Evolutionary conservation across 2,797 vertebrate genomes (phyloP), one percentile per base, ranked within the genome.

Genomic region (Harpagifer antarcticus): DNA sequence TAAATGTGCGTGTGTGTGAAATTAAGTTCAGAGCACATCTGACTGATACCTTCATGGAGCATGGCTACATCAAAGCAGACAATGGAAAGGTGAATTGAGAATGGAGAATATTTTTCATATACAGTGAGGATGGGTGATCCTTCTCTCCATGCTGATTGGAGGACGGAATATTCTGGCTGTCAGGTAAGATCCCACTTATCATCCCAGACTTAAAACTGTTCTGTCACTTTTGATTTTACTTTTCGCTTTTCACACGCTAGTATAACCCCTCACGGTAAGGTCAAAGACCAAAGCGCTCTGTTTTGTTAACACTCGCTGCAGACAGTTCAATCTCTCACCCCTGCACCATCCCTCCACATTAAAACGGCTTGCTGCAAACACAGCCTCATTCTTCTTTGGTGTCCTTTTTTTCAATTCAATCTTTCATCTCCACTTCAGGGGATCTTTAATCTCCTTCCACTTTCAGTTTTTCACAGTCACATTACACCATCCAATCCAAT

Each of bases 381-480:
- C 44, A 0, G 3, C 56, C 42, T 57, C 5, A 5, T 61, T 68
- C 59, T 68, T 76, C 47, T 62, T 66, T 66, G 14, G 6, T 68
- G 12, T 61, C 19, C 33, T 37, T 37, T 67, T 55, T 56, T 68
- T 12, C 48, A 33, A 63, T 84, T 74, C 53, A 64, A 54, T 66
- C 77, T 74, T 81, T 87, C 69, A 74, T 78, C 53, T 74, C 49
- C 64, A 77, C 76, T 75, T 76, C 12, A 14, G 68, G 55, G 68
- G 60, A 71, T 72, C 73, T 81, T 85, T 77, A 85, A 90, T 91
- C 74, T 82, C 54, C 61, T 72, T 79, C 74, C 74, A 84, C 72
- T 78, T 79, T 75, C 48, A 62, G 59, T 84, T 86, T 85, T 84
- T 86, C 80, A 82, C 72, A 79, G 82, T 87, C 88, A 74, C 84